Base-by-base conservation (phyloP, 1,140 invertebrate species). In the Microplitis demolitor region DNA sequence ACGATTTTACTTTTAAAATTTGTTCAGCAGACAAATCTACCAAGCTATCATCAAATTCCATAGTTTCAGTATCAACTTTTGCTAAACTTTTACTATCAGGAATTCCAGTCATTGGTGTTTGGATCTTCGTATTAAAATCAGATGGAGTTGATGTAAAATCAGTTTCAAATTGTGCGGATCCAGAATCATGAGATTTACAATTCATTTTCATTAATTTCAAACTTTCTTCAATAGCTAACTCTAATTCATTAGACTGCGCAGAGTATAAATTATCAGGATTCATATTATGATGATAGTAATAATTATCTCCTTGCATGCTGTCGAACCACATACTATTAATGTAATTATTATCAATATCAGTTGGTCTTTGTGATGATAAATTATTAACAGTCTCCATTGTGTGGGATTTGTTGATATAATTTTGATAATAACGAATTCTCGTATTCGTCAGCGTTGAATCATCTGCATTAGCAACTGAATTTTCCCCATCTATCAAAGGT, bases 401-500 rank as follows among this genome's bases (percentile, higher is more conserved):
- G 11, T 45, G 39, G 6, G 8, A 45, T 45, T 11, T 45, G 6
- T 11, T 45, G 5, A 45, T 45, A 11, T 45, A 45, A 45, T 45
- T 45, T 45, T 45, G 39, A 71, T 67, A 45, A 8, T 71, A 11
- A 71, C 69, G 8, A 68, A 37, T 24, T 24, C 24, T 24, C 24
- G 39, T 45, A 45, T 45, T 45, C 3, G 74, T 56, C 24, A 56
- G 67, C 34, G 72, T 58, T 51, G 71, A 71, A 61, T 77, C 66
- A 58, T 76, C 63, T 0, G 53, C 16, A 33, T 11, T 50, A 34
- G 68, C 45, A 13, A 3, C 11, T 50, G 67, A 63, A 11, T 58
- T 8, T 2, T 80, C 76, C 51, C 14, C n/a, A 35, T 24, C 56
- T 4, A 77, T 76, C 13, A 79, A 66, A 53, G 74, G 71, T 73